Base-by-base conservation (phyloP, 2,797 vertebrate species). In the Choloepus didactylus region DNA sequence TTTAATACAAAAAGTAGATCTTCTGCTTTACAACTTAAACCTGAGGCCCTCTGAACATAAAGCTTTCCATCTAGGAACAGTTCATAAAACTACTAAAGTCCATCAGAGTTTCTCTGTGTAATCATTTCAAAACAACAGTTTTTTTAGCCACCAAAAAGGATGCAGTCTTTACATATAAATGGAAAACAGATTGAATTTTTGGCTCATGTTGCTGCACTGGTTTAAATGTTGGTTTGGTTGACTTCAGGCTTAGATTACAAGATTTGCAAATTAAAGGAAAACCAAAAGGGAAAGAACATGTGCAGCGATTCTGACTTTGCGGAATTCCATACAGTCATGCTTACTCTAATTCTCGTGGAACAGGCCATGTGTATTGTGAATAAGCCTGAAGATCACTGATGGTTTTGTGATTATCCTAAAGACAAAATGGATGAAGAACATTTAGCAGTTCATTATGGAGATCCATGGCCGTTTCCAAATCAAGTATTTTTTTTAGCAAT, bases 201-300 rank as follows among this genome's bases (percentile, higher is more conserved):
- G 99, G 99, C 99, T 94, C 98, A 98, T 98, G 97, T 76, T 98
- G 91, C 98, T 79, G 41, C 98, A 97, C 99, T 98, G 99, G 98
- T 99, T 99, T 99, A 98, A 98, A 99, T 99, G 98, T 98, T 98
- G 98, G 98, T 99, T 99, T 98, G 98, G 98, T 98, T 99, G 98
- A 98, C 99, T 99, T 98, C 98, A 98, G 98, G 99, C 99, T 99
- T 99, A 99, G 99, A 99, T 99, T 99, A 99, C 99, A 99, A 99
- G 99, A 99, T 99, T 98, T 99, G 98, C 98, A 99, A 99, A 99
- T 99, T 98, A 99, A 99, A 99, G 99, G 98, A 99, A 99, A 99
- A 99, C 98, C 98, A 97, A 98, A 98, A 98, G 98, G 98, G 96
- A 98, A 97, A 98, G 98, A 99, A 97, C 98, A 99, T 99, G 98